A percentile compares a stretch with the other conserved stretches of the same genome.
phyloP scores from a whole-genome alignment of 1,140 invertebrate genomes.

The Drosophila ironensis region DNA sequence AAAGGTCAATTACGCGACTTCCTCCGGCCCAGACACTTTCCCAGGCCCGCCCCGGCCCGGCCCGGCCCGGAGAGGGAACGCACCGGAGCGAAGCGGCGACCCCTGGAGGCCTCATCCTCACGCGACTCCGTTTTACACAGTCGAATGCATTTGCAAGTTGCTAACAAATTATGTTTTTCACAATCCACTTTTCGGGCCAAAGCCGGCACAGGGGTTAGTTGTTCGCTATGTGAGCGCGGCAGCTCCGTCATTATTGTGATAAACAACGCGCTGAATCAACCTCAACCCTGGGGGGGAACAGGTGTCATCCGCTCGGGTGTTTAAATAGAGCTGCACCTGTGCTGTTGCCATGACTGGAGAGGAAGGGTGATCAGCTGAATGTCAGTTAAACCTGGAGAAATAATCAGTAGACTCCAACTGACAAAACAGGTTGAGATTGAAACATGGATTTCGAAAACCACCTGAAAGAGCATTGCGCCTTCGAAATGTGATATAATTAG shows the following conservation, averaged over 20 bases:
- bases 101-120: conserved; percentile 46
- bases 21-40: conserved; percentile 41
- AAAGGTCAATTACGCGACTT: conserved; percentile 75
- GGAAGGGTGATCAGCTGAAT: too few relatives aligned
- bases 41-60: too few relatives aligned
- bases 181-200: conserved; percentile 44
- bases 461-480: too few relatives aligned
- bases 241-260: conserved; percentile 64
- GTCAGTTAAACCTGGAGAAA: too few relatives aligned
- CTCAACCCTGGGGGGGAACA: conserved; percentile 38
- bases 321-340: conserved; percentile 34
- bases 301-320: conserved; percentile 68
- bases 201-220: conserved; percentile 39
- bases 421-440: background rate
- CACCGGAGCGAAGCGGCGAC: conserved; percentile 33
- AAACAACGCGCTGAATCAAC: conserved; percentile 41
- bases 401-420: too few relatives aligned
- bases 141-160: conserved; percentile 62
- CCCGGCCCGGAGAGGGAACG: conserved; percentile 2
- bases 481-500: too few relatives aligned
- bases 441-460: background rate
- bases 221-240: conserved; percentile 19
- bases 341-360: conserved; percentile 16
- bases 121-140: conserved; percentile 59
- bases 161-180: conserved; percentile 53